These are phyloP conservation scores for Tetranychus truncatus DNA, from an alignment of 2,888 invertebrate species.

Conservation along the genomic window DNA sequence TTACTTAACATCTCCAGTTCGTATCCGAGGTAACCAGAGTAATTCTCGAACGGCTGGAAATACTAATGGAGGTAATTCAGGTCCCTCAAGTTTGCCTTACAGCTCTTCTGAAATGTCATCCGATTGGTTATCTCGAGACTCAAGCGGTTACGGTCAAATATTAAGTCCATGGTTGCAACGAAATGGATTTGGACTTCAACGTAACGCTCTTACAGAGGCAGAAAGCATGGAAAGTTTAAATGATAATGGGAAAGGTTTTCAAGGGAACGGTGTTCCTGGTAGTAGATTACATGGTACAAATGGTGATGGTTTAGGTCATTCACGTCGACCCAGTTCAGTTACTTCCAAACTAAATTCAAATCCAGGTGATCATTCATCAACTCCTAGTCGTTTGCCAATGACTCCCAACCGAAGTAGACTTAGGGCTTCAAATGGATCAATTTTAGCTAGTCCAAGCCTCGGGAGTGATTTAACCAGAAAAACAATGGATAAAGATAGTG, in stretches of 20 bases:
- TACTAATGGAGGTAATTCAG: background rate
- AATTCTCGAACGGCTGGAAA: background rate
- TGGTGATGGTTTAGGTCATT: background rate
- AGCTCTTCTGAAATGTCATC: constrained; percentile 8
- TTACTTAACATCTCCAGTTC: constrained; percentile 15
- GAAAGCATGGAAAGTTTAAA: constrained; percentile 51
- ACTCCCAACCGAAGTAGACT: constrained; percentile 3
- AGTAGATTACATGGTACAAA: background rate
- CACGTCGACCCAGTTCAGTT: constrained; percentile 12
- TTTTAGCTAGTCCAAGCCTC: background rate
- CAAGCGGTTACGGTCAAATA: background rate
- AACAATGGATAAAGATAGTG: constrained; percentile 3
- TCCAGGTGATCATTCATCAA: constrained; percentile 3
- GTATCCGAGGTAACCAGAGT: constrained; percentile 3
- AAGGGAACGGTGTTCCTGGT: background rate
- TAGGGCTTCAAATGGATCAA: background rate
- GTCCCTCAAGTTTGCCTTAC: background rate
- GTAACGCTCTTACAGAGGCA: constrained; percentile 51
- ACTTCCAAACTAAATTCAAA: background rate
- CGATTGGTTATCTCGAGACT: constrained; percentile 5
- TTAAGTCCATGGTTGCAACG: constrained; percentile 9
- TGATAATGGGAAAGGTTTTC: background rate
- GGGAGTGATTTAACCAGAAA: background rate
- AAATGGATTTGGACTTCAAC: constrained; percentile 11
- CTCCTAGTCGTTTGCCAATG: constrained; percentile 1